Percentiles rank a stretch among this genome's conserved stretches.
Conservation (phyloP, 2,797 vertebrate species). For the Galagoides demidoff region DNA sequence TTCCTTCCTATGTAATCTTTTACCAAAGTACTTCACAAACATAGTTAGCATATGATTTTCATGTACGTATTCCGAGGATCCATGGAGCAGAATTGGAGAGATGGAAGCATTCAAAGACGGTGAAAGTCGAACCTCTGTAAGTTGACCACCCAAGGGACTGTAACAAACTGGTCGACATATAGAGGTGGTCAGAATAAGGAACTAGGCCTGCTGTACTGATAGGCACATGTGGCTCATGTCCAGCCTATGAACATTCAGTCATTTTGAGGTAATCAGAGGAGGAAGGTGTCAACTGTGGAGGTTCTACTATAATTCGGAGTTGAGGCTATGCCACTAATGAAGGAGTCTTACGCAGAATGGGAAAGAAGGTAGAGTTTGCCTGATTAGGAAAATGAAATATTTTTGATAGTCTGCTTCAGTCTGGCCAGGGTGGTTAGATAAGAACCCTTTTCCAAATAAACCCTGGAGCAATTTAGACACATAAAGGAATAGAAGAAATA, state of each 20-base stretch:
- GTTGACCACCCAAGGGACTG: too few relatives aligned
- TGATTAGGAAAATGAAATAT: constrained; percentile 24
- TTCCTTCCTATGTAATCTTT: constrained; percentile 49
- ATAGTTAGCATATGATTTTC: constrained; percentile 23
- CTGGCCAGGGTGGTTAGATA: not conserved
- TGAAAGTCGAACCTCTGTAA: too few relatives aligned
- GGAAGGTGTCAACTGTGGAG: too few relatives aligned
- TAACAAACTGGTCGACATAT: too few relatives aligned
- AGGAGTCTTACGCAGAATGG: not conserved
- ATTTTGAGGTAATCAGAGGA: too few relatives aligned
- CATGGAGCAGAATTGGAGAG: not conserved
- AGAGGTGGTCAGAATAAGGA: too few relatives aligned
- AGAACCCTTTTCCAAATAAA: not conserved
- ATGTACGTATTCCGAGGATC: not conserved
- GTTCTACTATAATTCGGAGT: not conserved
- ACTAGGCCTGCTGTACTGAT: too few relatives aligned
- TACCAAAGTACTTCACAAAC: constrained; percentile 37
- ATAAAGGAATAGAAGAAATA: not conserved
- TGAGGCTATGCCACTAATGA: not conserved
- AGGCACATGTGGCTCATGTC: too few relatives aligned
- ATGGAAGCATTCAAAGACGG: not conserved
- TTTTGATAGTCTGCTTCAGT: not conserved
- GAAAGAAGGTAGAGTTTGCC: not conserved
- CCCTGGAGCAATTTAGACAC: not conserved
- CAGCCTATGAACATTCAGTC: too few relatives aligned